These are phyloP conservation scores for Tachuris rubrigastra DNA, from an alignment of 2,113 vertebrate genomes.

Conservation along the genomic window DNA sequence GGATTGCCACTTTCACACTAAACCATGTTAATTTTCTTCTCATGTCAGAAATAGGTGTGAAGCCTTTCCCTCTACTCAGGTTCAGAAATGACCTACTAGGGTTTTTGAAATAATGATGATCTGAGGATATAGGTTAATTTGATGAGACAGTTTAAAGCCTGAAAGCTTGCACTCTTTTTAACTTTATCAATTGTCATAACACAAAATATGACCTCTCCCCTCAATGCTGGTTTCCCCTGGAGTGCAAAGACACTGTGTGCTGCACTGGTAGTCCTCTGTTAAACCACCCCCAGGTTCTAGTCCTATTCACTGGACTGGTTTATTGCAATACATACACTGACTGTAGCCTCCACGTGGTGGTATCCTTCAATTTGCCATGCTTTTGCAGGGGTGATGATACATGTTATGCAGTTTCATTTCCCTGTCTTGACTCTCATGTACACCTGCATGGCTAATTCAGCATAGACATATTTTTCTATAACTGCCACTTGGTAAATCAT, in stretches of 20 bases:
- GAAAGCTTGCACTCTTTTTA: background rate
- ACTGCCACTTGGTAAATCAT: background rate
- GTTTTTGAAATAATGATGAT: background rate
- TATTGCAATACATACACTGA: background rate
- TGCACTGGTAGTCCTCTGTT: background rate
- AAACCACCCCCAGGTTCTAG: background rate
- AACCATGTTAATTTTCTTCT: background rate
- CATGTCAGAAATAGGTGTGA: background rate
- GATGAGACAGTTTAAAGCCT: background rate
- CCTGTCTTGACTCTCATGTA: background rate
- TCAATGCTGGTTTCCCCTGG: background rate
- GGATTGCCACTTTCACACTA: background rate
- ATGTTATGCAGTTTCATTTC: background rate
- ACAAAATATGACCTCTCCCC: background rate
- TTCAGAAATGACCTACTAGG: background rate
- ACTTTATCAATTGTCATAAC: background rate
- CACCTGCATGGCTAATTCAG: background rate
- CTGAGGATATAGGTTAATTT: background rate
- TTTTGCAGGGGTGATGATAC: background rate
- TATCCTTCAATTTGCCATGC: background rate
- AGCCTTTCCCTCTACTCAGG: background rate
- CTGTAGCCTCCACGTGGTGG: background rate
- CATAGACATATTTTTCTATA: background rate
- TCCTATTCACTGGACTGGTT: background rate
- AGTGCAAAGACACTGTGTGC: background rate